These are phyloP conservation scores for Timandra comae DNA, from an alignment of 2,888 invertebrate genomes.

Conservation along the genomic window DNA sequence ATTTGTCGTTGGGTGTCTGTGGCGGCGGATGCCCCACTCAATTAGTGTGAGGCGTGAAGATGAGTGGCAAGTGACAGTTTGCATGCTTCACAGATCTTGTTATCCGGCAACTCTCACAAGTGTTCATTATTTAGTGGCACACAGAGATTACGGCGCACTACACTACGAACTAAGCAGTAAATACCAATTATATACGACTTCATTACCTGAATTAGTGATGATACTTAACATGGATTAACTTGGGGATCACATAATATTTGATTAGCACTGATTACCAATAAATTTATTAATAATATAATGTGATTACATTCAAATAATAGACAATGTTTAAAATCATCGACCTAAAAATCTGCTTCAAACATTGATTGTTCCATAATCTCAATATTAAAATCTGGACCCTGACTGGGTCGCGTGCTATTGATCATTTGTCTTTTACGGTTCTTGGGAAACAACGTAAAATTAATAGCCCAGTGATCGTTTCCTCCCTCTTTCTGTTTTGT, in stretches of 20 bases:
- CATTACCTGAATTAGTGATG: conserved; percentile 20
- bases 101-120: conserved; percentile 24
- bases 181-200: conserved; percentile 13
- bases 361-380: conserved; percentile 38
- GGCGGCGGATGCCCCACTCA: conserved; percentile 35
- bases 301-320: background rate
- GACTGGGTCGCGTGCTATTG: conserved; percentile 35
- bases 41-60: conserved; percentile 40
- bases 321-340: background rate
- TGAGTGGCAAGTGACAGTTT: conserved; percentile 39
- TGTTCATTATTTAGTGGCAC: conserved; percentile 38
- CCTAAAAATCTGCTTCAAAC: conserved; percentile 39
- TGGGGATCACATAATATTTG: background rate
- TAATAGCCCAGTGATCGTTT: conserved; percentile 41
- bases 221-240: conserved; percentile 5
- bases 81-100: conserved; percentile 33
- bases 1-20: conserved; percentile 23
- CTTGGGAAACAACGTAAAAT: conserved; percentile 49
- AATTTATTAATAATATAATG: too few relatives aligned
- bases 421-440: conserved; percentile 56
- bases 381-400: conserved; percentile 42
- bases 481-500: conserved; percentile 23
- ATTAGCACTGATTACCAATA: background rate
- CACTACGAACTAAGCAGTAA: conserved; percentile 8
- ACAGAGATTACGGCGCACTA: conserved; percentile 17